These are phyloP conservation scores for Cantharis nigra DNA, from an alignment of 2,888 invertebrate genomes.

Conservation along the genomic window DNA sequence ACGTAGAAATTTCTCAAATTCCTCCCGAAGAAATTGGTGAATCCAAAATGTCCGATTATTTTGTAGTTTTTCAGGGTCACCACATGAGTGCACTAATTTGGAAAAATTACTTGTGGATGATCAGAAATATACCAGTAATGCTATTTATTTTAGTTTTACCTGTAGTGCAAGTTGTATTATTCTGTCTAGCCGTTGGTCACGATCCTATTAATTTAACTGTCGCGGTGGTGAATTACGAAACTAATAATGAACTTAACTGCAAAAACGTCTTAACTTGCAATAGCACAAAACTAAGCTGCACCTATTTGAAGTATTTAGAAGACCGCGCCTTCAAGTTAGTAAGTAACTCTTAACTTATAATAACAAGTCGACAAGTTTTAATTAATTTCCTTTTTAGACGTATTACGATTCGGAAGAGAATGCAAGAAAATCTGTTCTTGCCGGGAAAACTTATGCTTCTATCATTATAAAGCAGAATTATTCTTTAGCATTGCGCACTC, in stretches of 20 bases:
- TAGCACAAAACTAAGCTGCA: conserved; percentile 73
- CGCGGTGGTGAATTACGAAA: conserved; percentile 82
- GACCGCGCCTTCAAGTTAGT: conserved; percentile 70
- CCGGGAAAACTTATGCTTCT: conserved; percentile 77
- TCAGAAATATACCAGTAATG: conserved; percentile 82
- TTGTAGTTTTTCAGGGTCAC: conserved; percentile 7
- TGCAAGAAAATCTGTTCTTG: conserved; percentile 69
- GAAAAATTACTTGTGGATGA: conserved; percentile 88
- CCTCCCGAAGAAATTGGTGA: conserved; percentile 67
- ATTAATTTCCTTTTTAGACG: conserved; percentile 51
- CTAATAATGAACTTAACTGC: conserved; percentile 49
- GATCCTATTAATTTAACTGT: conserved; percentile 77
- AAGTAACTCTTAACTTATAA: no score
- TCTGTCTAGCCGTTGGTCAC: conserved; percentile 88
- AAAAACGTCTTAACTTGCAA: conserved; percentile 61
- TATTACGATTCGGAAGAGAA: conserved; percentile 56
- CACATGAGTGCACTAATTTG: conserved; percentile 79
- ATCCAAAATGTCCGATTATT: conserved; percentile 59
- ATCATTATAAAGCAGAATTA: conserved; percentile 78
- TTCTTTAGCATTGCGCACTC: conserved; percentile 65
- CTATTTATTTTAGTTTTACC: conserved; percentile 85
- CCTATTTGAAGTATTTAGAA: conserved; percentile 72
- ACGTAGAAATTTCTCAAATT: conserved; percentile 8
- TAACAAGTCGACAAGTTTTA: no score
- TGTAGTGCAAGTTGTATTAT: conserved; percentile 82